These are phyloP conservation scores for Mirza zaza DNA, from an alignment of 2,113 vertebrate species.

Conservation along the genomic window DNA sequence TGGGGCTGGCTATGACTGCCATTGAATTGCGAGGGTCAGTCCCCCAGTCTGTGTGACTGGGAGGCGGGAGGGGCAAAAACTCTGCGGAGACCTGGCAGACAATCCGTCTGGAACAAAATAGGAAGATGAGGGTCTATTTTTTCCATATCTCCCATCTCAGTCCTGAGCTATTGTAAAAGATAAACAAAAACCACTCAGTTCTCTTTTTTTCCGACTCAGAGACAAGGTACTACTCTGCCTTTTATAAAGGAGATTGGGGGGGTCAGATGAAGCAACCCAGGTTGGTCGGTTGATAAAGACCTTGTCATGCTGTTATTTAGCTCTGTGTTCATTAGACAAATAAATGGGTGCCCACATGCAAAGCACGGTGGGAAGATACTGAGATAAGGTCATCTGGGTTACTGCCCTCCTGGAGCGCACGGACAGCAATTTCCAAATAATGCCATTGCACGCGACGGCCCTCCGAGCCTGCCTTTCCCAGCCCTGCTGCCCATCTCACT, in stretches of 20 bases:
- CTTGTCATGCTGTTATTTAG: background rate
- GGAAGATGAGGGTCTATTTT: rapidly evolving
- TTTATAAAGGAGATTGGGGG: background rate
- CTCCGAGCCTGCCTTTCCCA: background rate
- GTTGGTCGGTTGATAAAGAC: background rate
- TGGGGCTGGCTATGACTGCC: rapidly evolving
- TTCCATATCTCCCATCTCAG: rapidly evolving
- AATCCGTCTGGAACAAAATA: background rate
- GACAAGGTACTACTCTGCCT: background rate
- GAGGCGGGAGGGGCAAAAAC: background rate
- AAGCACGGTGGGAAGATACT: rapidly evolving
- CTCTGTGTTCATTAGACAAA: rapidly evolving
- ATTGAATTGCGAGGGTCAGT: background rate
- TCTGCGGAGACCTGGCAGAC: background rate
- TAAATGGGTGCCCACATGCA: rapidly evolving
- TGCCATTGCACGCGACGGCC: rapidly evolving
- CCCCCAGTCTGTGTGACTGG: background rate
- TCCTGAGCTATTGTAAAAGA: background rate
- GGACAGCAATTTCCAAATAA: background rate
- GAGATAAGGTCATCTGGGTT: background rate
- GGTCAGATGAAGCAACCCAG: background rate
- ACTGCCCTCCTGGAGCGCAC: rapidly evolving
- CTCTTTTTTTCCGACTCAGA: background rate
- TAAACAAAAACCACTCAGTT: background rate
- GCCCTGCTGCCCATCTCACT: background rate